Evolutionary conservation across 2,113 vertebrate species (phyloP).

Genomic region (Dunckerocampus dactyliophorus): DNA sequence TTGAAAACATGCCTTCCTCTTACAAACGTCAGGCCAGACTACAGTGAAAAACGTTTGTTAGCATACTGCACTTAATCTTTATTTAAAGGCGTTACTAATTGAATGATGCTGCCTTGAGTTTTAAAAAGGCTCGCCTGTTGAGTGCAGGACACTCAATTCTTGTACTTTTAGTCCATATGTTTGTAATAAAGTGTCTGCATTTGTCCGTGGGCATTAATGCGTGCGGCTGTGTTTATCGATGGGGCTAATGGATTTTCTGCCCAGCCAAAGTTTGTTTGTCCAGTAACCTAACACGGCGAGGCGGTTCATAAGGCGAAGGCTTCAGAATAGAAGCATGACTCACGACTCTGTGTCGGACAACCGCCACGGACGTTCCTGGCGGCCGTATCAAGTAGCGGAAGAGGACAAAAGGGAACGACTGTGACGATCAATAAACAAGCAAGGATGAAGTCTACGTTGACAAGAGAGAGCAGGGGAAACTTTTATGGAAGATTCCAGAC

Average conservation of each 20-base stretch:
- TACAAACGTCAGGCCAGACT: neutral
- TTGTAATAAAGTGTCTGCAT: conserved; percentile 27
- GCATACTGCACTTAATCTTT: neutral
- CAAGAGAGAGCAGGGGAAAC: neutral
- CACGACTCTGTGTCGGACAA: conserved; percentile 60
- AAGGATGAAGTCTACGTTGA: conserved; percentile 22
- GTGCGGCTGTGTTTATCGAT: conserved; percentile 64
- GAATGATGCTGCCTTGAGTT: conserved; percentile 1
- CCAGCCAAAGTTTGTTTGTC: conserved; percentile 66
- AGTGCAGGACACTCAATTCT: neutral
- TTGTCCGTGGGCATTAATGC: conserved; percentile 29
- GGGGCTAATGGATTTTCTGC: conserved; percentile 70
- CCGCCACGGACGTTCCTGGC: conserved; percentile 59
- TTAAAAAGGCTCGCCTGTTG: neutral
- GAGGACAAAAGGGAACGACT: neutral
- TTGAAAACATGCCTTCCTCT: neutral
- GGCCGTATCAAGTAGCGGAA: conserved; percentile 50
- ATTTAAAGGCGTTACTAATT: conserved; percentile 31
- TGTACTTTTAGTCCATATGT: conserved; percentile 6
- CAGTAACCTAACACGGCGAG: conserved; percentile 61
- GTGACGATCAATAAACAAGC: conserved; percentile 43
- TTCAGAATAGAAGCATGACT: conserved; percentile 72
- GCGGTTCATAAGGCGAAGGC: conserved; percentile 58
- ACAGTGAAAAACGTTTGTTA: neutral
- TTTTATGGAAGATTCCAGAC: neutral